Evolutionary conservation across 92 coral and sea anemone genomes (phyloP).

Genomic region (Porites divaricata): DNA sequence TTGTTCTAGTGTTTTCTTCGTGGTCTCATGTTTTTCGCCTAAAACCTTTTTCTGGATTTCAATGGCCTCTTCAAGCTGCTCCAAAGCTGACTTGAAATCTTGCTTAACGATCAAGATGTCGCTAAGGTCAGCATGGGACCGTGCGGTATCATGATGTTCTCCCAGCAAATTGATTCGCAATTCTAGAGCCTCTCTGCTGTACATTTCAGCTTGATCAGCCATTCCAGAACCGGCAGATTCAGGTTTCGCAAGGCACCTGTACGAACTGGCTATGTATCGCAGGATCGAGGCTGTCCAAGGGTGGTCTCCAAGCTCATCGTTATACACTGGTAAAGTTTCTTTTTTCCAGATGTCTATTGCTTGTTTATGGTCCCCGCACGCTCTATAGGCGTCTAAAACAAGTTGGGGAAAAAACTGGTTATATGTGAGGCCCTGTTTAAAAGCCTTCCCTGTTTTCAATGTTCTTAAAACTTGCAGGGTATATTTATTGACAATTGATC

Average conservation of each 20-base stretch:
- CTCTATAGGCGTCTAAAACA: constrained; percentile 10
- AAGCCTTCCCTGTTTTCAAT: too few species aligned
- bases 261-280: constrained; percentile 19
- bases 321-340: constrained; percentile 13
- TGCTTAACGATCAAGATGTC: constrained; percentile 1
- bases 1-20: not conserved
- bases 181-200: not conserved
- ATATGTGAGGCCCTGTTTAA: too few species aligned
- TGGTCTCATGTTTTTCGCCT: constrained; percentile 4
- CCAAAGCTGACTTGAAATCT: not conserved
- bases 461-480: too few species aligned
- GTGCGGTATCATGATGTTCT: constrained; percentile 30
- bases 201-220: not conserved
- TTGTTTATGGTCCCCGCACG: constrained; percentile 3
- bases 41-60: constrained; percentile 13
- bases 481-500: too few species aligned
- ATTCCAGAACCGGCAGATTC: not conserved
- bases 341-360: constrained; percentile 27
- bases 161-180: constrained; percentile 8
- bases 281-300: constrained; percentile 32
- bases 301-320: constrained; percentile 25
- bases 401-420: too few species aligned
- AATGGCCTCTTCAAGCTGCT: constrained; percentile 4
- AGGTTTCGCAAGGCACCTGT: constrained; percentile 16
- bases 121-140: constrained; percentile 16